Evolutionary conservation across 2,113 vertebrate species (phyloP).

Genomic region (Plectropomus leopardus): DNA sequence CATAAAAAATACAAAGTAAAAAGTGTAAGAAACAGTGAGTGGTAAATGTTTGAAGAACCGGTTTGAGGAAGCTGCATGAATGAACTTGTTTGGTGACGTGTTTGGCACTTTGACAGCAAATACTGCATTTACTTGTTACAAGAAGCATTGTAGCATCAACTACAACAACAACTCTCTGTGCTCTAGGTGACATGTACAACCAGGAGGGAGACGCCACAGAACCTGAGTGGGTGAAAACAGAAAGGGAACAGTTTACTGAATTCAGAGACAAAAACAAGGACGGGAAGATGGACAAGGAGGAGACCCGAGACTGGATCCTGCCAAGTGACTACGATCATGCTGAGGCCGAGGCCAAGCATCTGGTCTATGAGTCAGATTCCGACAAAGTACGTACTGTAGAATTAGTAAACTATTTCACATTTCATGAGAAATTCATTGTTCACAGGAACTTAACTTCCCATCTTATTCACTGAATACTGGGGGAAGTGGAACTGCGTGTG

Average conservation of each 20-base stretch:
- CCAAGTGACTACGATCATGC: constrained; percentile 97
- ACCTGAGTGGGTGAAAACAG: constrained; percentile 97
- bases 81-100: background rate
- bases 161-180: background rate
- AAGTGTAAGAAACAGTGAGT: background rate
- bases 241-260: constrained; percentile 95
- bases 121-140: background rate
- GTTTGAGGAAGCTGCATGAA: background rate
- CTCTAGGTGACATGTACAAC: constrained; percentile 97
- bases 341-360: constrained; percentile 95
- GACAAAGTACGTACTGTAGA: constrained; percentile 87
- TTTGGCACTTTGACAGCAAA: background rate
- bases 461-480: background rate
- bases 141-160: background rate
- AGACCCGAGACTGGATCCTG: constrained; percentile 97
- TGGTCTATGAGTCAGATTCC: constrained; percentile 94
- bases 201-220: constrained; percentile 91
- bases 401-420: background rate
- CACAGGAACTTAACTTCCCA: background rate
- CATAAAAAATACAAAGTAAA: background rate
- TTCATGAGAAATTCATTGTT: background rate
- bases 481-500: background rate
- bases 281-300: constrained; percentile 96
- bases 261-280: constrained; percentile 97
- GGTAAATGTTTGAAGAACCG: background rate